phyloP scores from a whole-genome alignment of 1,140 invertebrate species.

The Leptinotarsa defecta region DNA sequence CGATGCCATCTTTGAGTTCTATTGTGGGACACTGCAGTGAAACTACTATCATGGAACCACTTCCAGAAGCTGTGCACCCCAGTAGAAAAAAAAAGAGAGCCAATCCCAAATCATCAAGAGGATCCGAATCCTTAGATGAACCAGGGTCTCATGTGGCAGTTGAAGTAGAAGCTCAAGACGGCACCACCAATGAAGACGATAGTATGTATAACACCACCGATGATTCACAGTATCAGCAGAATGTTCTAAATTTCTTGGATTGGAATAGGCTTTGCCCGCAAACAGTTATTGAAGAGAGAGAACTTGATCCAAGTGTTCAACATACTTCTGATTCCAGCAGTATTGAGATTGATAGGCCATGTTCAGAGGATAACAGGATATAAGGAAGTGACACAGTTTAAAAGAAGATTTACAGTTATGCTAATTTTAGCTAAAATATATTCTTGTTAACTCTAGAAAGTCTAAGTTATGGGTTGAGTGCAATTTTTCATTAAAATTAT shows the following conservation, averaged over 20 bases:
- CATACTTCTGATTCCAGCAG: too few species aligned
- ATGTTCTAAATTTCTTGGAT: neutral
- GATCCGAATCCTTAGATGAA: neutral
- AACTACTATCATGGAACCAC: neutral
- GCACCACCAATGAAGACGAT: neutral
- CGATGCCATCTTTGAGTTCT: conserved; percentile 2
- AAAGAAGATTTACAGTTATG: too few species aligned
- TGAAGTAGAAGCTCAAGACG: neutral
- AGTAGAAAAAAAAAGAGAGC: neutral
- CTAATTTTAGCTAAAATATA: too few species aligned
- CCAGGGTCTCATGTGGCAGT: neutral
- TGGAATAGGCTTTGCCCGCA: neutral
- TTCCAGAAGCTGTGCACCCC: neutral
- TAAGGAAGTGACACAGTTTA: too few species aligned
- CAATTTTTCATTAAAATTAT: too few species aligned
- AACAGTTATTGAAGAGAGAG: too few species aligned
- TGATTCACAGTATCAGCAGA: neutral
- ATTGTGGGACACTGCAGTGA: conserved; percentile 3
- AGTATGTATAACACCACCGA: neutral
- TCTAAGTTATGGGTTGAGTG: too few species aligned
- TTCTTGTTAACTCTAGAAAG: too few species aligned
- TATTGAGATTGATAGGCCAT: too few species aligned
- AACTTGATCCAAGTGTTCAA: too few species aligned
- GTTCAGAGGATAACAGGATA: too few species aligned
- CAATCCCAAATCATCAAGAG: neutral